Conservation (phyloP, 2,888 invertebrate species). For the Euclidia mi region DNA sequence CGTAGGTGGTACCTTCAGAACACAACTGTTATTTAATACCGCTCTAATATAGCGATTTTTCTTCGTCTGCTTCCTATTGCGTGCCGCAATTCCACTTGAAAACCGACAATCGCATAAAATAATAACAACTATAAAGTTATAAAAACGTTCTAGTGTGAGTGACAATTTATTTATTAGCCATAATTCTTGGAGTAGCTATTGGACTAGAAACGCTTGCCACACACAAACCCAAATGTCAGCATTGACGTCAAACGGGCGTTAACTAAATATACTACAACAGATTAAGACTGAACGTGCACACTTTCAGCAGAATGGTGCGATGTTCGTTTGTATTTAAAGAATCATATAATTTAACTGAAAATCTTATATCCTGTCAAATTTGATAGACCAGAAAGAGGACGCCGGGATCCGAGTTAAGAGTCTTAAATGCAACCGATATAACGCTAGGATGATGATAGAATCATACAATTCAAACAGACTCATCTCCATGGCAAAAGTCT, state of each 20-base stretch:
- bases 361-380: no score
- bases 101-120: conserved; percentile 7
- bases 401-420: no score
- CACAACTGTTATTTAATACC: not conserved
- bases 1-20: not conserved
- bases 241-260: conserved; percentile 84
- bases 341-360: no score
- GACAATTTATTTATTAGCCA: conserved; percentile 54
- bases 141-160: conserved; percentile 26
- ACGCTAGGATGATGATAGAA: no score
- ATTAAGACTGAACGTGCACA: conserved; percentile 26
- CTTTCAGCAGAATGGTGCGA: conserved; percentile 2
- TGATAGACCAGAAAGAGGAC: no score
- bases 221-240: conserved; percentile 81
- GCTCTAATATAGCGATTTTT: not conserved
- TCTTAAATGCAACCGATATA: no score
- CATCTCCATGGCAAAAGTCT: no score
- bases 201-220: conserved; percentile 58
- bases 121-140: conserved; percentile 27
- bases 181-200: conserved; percentile 59
- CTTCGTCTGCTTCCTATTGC: conserved; percentile 1
- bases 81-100: conserved; percentile 3
- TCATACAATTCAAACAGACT: no score
- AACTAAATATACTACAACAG: conserved; percentile 74
- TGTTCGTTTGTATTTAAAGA: no score